These are phyloP conservation scores for Acrobasis consociella DNA, from an alignment of 2,888 invertebrate genomes.

Conservation along the genomic window DNA sequence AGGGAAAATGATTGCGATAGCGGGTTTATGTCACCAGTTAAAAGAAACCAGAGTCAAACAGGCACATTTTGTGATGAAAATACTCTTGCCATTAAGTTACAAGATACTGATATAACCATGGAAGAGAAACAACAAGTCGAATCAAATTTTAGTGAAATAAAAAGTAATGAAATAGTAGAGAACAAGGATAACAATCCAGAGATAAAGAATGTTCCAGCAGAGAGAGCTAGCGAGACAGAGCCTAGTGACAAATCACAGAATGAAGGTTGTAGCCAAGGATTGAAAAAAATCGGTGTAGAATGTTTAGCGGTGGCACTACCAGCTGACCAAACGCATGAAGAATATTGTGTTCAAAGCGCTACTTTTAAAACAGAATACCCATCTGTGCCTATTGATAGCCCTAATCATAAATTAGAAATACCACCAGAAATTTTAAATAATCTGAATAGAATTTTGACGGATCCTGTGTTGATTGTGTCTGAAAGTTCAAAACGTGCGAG, in stretches of 20 bases:
- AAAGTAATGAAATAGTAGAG: background rate
- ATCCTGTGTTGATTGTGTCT: conserved; percentile 28
- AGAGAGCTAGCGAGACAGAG: background rate
- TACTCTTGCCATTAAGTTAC: background rate
- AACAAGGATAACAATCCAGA: background rate
- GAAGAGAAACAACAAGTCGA: background rate
- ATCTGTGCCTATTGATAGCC: background rate
- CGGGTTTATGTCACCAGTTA: conserved; percentile 21
- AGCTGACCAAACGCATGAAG: background rate
- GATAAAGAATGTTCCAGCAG: background rate
- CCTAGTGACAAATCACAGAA: background rate
- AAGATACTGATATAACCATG: background rate
- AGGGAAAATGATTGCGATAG: conserved; percentile 19
- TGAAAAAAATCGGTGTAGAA: background rate
- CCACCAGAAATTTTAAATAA: conserved; percentile 32
- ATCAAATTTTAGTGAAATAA: background rate
- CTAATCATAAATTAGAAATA: conserved; percentile 25
- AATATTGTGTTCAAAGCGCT: background rate
- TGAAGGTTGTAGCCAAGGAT: background rate
- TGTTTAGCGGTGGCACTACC: background rate
- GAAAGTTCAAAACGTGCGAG: conserved; percentile 38
- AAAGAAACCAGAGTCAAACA: conserved; percentile 11
- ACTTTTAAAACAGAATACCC: conserved; percentile 5
- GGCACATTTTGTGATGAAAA: background rate
- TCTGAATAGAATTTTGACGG: conserved; percentile 27